phyloP scores from a whole-genome alignment of 1,140 invertebrate genomes.

The Lepidurus couesii region DNA sequence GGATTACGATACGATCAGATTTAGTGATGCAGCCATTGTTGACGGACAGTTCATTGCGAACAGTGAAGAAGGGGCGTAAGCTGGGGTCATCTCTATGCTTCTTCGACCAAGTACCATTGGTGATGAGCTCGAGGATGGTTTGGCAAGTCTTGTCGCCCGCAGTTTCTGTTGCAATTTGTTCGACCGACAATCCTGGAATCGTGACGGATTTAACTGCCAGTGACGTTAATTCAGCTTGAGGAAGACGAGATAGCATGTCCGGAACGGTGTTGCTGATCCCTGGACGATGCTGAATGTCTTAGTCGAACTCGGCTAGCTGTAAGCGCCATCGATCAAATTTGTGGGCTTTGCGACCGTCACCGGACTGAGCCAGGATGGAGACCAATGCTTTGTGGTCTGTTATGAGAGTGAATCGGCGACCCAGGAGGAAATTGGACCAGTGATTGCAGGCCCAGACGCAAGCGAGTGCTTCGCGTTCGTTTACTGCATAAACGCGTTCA shows the following conservation, averaged over 20 bases:
- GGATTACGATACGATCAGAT: neutral
- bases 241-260: neutral
- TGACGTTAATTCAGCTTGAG: neutral
- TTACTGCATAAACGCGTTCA: slow-evolving; percentile 26
- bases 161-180: too few relatives aligned
- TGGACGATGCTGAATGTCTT: neutral
- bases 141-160: too few relatives aligned
- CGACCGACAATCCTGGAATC: too few relatives aligned
- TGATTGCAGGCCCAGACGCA: slow-evolving; percentile 38
- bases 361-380: slow-evolving; percentile 41
- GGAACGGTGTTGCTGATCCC: neutral
- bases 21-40: neutral
- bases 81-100: neutral
- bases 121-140: too few relatives aligned
- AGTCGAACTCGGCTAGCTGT: neutral
- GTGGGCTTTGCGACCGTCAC: neutral
- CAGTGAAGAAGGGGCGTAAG: neutral
- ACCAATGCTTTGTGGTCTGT: slow-evolving; percentile 50
- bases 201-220: too few relatives aligned
- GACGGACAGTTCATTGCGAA: neutral
- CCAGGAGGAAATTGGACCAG: slow-evolving; percentile 50
- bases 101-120: neutral
- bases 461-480: slow-evolving; percentile 29
- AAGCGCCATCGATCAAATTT: neutral
- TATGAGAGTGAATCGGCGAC: slow-evolving; percentile 43